Percentiles rank a stretch among this genome's conserved stretches.
These are phyloP conservation scores for Nezara viridula DNA, from an alignment of 2,888 invertebrate genomes.

Conservation along the genomic window DNA sequence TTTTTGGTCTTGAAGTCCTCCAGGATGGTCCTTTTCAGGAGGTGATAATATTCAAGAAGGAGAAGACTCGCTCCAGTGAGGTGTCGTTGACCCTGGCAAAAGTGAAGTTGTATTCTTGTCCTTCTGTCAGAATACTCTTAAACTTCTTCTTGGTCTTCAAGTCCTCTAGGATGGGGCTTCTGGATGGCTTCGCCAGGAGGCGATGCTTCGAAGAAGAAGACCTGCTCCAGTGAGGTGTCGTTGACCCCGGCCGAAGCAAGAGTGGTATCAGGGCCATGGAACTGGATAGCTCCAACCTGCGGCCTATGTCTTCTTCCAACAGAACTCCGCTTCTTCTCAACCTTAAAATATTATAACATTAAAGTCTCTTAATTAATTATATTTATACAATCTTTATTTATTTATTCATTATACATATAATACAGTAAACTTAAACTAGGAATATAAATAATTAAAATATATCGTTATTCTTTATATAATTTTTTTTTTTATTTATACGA, in stretches of 20 bases:
- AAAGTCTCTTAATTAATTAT: not conserved
- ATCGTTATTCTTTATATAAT: too few species aligned
- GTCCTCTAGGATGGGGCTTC: not conserved
- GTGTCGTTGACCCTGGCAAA: not conserved
- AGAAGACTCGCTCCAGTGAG: conserved; percentile 16
- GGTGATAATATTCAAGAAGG: not conserved
- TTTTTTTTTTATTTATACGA: too few species aligned
- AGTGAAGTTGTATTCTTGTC: too few species aligned
- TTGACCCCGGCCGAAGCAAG: not conserved
- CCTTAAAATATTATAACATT: not conserved
- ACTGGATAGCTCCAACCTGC: not conserved
- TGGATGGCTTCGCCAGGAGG: not conserved
- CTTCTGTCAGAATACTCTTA: too few species aligned
- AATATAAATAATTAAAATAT: too few species aligned
- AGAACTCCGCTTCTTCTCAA: not conserved
- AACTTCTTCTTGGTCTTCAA: not conserved
- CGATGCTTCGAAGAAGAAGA: not conserved
- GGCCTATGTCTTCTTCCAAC: not conserved
- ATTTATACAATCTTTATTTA: not conserved
- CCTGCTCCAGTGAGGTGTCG: conserved; percentile 44
- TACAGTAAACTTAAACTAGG: not conserved
- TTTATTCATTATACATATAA: not conserved
- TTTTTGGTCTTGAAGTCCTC: too few species aligned
- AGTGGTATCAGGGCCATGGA: conserved; percentile 35
- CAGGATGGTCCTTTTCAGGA: too few species aligned